Evolutionary conservation across 2,888 invertebrate species (phyloP).

Genomic region (Anarsia innoxiella): DNA sequence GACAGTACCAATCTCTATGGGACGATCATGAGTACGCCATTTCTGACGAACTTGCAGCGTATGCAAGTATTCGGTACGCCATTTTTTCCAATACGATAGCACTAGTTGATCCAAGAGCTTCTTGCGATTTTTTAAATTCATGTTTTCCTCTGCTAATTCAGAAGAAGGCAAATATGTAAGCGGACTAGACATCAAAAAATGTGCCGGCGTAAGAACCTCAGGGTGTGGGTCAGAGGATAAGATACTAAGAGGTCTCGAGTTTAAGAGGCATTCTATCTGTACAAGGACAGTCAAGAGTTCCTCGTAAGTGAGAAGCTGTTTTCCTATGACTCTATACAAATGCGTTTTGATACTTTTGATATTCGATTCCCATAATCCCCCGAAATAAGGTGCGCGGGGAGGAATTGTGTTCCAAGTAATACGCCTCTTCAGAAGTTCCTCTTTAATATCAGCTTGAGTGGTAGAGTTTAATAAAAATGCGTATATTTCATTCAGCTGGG

Average conservation of each 20-base stretch:
- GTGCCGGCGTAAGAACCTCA: constrained; percentile 2
- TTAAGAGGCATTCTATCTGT: not conserved
- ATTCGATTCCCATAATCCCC: constrained; percentile 11
- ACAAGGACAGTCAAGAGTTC: not conserved
- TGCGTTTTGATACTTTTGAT: constrained; percentile 3
- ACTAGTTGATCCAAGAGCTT: constrained; percentile 15
- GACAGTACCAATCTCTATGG: not conserved
- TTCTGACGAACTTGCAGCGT: constrained; percentile 11
- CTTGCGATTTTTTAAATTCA: constrained; percentile 2
- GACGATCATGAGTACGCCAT: constrained; percentile 4
- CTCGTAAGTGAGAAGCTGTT: not conserved
- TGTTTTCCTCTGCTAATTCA: not conserved
- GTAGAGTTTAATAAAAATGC: constrained; percentile 4
- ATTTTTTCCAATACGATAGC: constrained; percentile 10
- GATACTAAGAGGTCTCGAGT: constrained; percentile 1
- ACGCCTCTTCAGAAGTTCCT: not conserved
- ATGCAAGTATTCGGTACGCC: constrained; percentile 11
- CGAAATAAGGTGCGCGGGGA: constrained; percentile 8
- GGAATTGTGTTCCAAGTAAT: constrained; percentile 3
- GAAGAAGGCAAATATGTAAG: not conserved
- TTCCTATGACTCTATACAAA: constrained; percentile 1
- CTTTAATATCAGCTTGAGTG: not conserved
- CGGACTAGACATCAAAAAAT: constrained; percentile 1
- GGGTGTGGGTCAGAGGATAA: constrained; percentile 4
- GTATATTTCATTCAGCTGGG: constrained; percentile 11